Base-by-base conservation (phyloP, 2,888 invertebrate genomes). In the Melipona beecheii region DNA sequence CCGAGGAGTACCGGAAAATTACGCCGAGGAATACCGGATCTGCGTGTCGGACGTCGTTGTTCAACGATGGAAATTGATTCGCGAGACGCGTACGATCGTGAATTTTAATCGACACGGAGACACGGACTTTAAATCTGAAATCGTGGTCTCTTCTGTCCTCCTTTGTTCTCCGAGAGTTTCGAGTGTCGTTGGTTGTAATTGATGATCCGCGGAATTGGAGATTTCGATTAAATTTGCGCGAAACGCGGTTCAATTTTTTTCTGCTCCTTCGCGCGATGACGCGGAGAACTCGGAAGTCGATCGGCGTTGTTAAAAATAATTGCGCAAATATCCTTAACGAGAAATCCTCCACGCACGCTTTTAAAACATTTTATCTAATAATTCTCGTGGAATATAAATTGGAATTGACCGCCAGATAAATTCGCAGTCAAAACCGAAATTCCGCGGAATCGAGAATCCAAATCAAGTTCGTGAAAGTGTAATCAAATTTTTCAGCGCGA, bases 1-100 rank as follows among this genome's bases (percentile, higher is more conserved):
- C 68, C 13, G 74, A 43, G 43, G 43, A 43, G 11, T 43, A 43
- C 43, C 52, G 31, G 71, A 52, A 77, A 77, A 84, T 81, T 70
- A 71, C 74, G 54, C 19, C 24, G n/a, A 36, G 31, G 62, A 27
- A 56, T 31, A 70, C 50, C 62, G 68, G 13, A 68, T 64, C 64
- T 62, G 49, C 27, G 24, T 31, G 9, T 19, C 27, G 60, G 72
- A 73, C 50, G 56, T 56, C 21, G 58, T 2, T 11, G n/a, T 49
- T 13, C 31, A 72, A 27, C 50, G 4, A 60, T 31, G 15, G n/a
- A 17, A 50, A 62, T 73, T 73, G 5, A 15, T 11, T 52, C 6
- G 27, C 13, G 5, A 2, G 49, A 24, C 3, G 9, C 17, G 43
- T 49, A 49, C 49, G 43, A 68, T 50, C 50, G 27, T 31, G 24